Base-by-base conservation (phyloP, 2,888 invertebrate species). In the Campoletis raptor region DNA sequence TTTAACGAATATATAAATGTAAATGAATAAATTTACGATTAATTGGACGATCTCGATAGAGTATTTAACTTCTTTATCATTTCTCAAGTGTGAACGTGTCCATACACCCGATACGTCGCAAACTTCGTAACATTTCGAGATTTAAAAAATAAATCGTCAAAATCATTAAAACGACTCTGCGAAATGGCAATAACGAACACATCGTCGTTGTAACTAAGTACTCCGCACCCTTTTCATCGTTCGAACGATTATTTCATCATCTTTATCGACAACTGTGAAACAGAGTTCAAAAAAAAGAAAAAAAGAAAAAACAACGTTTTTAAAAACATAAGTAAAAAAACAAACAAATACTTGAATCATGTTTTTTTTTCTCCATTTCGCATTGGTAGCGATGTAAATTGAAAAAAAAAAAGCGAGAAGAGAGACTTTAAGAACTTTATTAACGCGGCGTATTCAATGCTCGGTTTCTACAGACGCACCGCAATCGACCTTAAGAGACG, bases 381-480 rank as follows among this genome's bases (percentile, higher is more conserved):
- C 54, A 15, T 54, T 37, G 24, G n/a, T 40, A 30, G 45, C 70
- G 70, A 80, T 45, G 45, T 70, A 48, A n/a, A 81, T 72, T 15
- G 30, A 40, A 74, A 37, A 77, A 48, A 40, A 74, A 37, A 77
- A 48, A 77, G 52, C 36, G 74, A 18, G 48, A 48, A 73, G 37
- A 52, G 45, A 78, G 77, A 81, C 57, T 83, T 61, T 72, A 57
- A 61, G 74, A 80, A 80, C 24, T 79, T 64, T 8, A 36, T 37
- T 21, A 74, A 45, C 81, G 78, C 83, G 73, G 76, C 84, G 86
- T 83, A 89, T 88, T 90, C 88, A 88, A 90, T 90, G 89, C 89
- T 90, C 89, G 87, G 89, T 90, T 90, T 90, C 87, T 87, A 89
- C 79, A 81, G 69, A 89, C 54, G 89, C 86, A 90, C 89, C 85